Conservation (phyloP, 2,797 vertebrate species). For the Peromyscus aztecus region DNA sequence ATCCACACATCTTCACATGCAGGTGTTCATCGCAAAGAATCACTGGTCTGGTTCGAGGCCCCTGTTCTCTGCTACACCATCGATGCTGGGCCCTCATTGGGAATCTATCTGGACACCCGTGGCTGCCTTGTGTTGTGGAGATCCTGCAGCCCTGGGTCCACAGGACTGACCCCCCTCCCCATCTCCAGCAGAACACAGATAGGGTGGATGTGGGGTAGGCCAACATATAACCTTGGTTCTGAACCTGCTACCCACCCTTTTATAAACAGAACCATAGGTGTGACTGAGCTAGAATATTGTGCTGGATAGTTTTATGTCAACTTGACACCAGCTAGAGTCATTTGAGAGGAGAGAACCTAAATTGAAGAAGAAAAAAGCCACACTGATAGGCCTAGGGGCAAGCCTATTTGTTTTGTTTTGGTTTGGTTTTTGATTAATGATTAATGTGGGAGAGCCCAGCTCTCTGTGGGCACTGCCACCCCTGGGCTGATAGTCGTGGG, state of each 20-base stretch:
- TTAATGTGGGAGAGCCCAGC: background rate
- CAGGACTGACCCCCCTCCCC: background rate
- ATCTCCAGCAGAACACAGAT: background rate
- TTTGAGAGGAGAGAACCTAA: background rate
- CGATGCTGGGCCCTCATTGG: background rate
- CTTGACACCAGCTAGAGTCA: no score
- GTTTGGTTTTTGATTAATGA: no score
- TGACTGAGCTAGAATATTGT: background rate
- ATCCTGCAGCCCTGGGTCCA: background rate
- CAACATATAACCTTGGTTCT: background rate
- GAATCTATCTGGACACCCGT: background rate
- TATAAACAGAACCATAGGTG: constrained; percentile 15
- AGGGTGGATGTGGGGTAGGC: background rate
- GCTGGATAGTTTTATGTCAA: background rate
- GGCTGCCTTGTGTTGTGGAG: background rate
- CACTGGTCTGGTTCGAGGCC: background rate
- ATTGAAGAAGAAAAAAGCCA: background rate
- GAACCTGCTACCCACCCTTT: background rate
- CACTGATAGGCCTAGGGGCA: background rate
- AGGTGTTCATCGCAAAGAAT: background rate
- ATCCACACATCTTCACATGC: background rate
- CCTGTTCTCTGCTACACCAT: background rate
- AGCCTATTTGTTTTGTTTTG: no score
- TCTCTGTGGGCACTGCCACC: background rate
- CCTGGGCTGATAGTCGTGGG: background rate